These are phyloP conservation scores for Lasioglossum baleicum DNA, from an alignment of 1,140 invertebrate species.

Conservation along the genomic window DNA sequence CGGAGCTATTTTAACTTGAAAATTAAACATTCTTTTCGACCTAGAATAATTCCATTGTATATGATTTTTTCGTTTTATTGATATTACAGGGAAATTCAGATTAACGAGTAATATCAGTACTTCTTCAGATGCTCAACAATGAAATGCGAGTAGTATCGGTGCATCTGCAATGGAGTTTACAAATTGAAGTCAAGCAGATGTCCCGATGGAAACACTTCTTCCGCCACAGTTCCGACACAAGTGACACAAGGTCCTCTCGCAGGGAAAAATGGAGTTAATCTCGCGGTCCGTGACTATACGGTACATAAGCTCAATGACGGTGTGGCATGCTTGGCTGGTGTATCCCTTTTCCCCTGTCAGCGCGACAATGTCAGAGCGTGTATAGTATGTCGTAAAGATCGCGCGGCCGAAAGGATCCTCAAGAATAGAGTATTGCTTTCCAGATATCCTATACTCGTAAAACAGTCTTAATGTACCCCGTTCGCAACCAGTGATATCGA, in stretches of 20 bases:
- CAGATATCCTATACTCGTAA: constrained; percentile 67
- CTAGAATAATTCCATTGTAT: too few relatives aligned
- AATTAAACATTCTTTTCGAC: too few relatives aligned
- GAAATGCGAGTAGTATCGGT: too few relatives aligned
- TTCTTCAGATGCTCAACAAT: too few relatives aligned
- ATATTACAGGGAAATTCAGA: too few relatives aligned
- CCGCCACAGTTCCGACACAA: too few relatives aligned
- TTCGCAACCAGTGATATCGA: constrained; percentile 55
- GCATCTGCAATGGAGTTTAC: too few relatives aligned
- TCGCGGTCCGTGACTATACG: constrained; percentile 14
- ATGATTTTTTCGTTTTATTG: too few relatives aligned
- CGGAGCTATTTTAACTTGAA: too few relatives aligned
- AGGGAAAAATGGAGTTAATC: constrained; percentile 42
- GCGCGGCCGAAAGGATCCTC: constrained; percentile 55
- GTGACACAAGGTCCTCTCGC: background rate
- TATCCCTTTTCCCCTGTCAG: constrained; percentile 50
- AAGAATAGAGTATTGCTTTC: constrained; percentile 67
- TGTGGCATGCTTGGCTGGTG: constrained; percentile 49
- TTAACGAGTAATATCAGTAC: too few relatives aligned
- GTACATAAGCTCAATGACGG: constrained; percentile 26
- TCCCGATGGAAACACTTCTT: too few relatives aligned
- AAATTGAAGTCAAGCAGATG: too few relatives aligned
- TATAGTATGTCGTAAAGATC: constrained; percentile 59
- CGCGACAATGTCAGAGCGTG: constrained; percentile 52
- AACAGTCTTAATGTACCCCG: constrained; percentile 62